Evolutionary conservation across 37 sponge, comb jelly and placozoan genomes (phyloP).

Genomic region (Hexactinellida sp.): DNA sequence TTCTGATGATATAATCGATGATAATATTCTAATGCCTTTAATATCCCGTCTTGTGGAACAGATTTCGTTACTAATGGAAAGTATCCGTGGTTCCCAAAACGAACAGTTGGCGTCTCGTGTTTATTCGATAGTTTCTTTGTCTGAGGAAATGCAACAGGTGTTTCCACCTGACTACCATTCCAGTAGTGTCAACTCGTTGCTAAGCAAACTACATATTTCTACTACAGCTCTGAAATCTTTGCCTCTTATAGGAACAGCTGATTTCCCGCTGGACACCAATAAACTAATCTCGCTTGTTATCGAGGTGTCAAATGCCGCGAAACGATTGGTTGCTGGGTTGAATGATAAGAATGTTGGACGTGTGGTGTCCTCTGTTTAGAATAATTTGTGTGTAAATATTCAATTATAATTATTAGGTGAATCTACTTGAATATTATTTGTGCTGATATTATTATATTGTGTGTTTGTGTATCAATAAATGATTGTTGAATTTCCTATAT

Average conservation of each 20-base stretch:
- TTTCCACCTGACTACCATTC: background rate
- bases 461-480: background rate
- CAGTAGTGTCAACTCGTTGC: background rate
- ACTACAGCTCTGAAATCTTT: background rate
- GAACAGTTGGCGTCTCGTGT: background rate
- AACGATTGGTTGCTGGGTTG: background rate
- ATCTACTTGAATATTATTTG: background rate
- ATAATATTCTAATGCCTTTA: background rate
- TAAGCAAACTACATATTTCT: background rate
- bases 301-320: background rate
- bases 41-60: background rate
- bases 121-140: background rate
- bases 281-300: background rate
- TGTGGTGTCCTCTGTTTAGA: background rate
- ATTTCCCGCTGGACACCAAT: background rate
- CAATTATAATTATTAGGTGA: background rate
- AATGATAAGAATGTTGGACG: background rate
- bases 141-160: background rate
- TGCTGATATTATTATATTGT: background rate
- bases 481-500: background rate
- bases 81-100: background rate
- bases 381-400: background rate
- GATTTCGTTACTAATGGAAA: background rate
- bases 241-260: background rate
- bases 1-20: background rate